These are phyloP conservation scores for Anguilla obscura DNA, from an alignment of 2,797 vertebrate species.

Conservation along the genomic window DNA sequence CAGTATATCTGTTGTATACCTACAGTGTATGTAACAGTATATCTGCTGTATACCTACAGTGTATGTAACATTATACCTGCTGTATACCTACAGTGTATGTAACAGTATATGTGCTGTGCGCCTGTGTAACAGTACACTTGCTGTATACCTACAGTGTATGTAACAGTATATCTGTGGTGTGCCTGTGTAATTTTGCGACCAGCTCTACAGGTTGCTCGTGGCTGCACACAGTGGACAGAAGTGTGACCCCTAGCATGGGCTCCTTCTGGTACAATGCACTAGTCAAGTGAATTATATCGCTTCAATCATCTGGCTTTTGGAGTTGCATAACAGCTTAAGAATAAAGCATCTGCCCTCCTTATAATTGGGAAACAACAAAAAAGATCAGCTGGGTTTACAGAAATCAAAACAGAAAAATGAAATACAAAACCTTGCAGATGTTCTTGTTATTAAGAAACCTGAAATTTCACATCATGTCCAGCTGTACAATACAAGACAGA, in stretches of 20 bases:
- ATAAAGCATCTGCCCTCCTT: not conserved
- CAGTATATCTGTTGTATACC: too few species aligned
- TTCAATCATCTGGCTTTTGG: constrained; percentile 37
- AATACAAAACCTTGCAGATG: not conserved
- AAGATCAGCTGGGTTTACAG: not conserved
- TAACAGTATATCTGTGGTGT: not conserved
- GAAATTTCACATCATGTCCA: not conserved
- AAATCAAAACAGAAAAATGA: not conserved
- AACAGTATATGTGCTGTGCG: not conserved
- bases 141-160: not conserved
- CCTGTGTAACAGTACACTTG: not conserved
- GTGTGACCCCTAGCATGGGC: constrained; percentile 3
- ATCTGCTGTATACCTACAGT: not conserved
- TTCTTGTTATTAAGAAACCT: constrained; percentile 3
- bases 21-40: not conserved
- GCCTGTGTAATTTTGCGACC: not conserved
- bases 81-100: not conserved
- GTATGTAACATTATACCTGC: not conserved
- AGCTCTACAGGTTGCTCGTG: not conserved
- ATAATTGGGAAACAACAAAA: constrained; percentile 14
- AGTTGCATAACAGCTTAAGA: constrained; percentile 40
- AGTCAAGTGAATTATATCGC: constrained; percentile 43
- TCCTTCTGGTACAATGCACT: not conserved
- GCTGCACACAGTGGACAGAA: not conserved
- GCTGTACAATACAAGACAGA: not conserved